Conservation (phyloP, 2,113 vertebrate species). For the Aplodontia rufa region DNA sequence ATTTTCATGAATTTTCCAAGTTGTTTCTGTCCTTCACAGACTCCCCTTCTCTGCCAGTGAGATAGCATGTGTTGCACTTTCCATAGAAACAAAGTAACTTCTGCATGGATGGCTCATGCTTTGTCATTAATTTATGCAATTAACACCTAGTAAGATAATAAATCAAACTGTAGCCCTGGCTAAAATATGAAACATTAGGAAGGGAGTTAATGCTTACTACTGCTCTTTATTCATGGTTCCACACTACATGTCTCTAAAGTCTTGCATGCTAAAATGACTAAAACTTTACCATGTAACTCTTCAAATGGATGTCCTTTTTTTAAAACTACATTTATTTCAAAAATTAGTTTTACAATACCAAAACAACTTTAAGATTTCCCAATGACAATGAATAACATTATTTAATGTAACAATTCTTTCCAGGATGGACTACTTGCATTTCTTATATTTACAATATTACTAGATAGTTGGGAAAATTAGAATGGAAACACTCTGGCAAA, state of each 20-base stretch:
- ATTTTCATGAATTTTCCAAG: conserved; percentile 18
- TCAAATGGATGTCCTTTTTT: background rate
- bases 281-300: background rate
- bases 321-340: background rate
- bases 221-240: background rate
- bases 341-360: background rate
- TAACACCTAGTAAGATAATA: background rate
- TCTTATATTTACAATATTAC: conserved; percentile 47
- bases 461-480: conserved; percentile 51
- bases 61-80: conserved; percentile 43
- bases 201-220: background rate
- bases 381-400: background rate
- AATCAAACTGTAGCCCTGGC: background rate
- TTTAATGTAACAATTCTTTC: background rate
- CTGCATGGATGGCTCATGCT: background rate
- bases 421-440: background rate
- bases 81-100: conserved; percentile 15
- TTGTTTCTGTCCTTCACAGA: conserved; percentile 13
- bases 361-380: conserved; percentile 23
- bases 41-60: conserved; percentile 14
- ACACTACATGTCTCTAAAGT: background rate
- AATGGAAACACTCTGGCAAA: conserved; percentile 33
- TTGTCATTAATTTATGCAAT: background rate
- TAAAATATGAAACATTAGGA: conserved; percentile 4
- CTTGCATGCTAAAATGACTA: background rate